Conservation (phyloP, 2,113 vertebrate genomes). For the Albula goreensis region DNA sequence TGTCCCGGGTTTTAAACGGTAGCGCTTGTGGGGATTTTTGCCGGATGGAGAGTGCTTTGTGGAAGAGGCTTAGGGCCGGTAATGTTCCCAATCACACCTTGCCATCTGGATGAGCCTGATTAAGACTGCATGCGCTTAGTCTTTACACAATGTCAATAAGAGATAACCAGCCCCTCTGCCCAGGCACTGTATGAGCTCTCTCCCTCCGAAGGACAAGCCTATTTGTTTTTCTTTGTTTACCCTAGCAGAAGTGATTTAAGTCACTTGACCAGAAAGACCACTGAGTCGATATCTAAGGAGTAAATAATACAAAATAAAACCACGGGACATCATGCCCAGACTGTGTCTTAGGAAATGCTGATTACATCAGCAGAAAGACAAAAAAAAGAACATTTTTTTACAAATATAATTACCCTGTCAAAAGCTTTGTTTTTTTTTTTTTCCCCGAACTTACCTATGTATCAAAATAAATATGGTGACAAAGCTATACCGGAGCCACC, state of each 20-base stretch:
- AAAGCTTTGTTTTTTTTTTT: too few species aligned
- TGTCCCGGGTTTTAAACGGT: slow-evolving; percentile 14
- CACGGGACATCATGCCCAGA: background rate
- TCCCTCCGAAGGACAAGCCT: background rate
- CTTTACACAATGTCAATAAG: slow-evolving; percentile 27
- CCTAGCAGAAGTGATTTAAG: background rate
- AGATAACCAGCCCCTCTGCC: slow-evolving; percentile 21
- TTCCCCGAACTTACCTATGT: slow-evolving; percentile 30
- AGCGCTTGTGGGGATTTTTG: slow-evolving; percentile 14
- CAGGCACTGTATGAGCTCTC: slow-evolving; percentile 21
- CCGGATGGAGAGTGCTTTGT: slow-evolving; percentile 31
- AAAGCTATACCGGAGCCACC: slow-evolving; percentile 43
- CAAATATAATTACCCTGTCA: background rate
- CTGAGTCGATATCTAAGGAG: background rate
- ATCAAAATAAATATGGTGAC: slow-evolving; percentile 58
- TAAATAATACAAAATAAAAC: background rate
- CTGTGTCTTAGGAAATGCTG: background rate
- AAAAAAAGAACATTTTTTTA: background rate
- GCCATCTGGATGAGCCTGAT: slow-evolving; percentile 42
- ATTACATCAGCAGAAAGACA: background rate
- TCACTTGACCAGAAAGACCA: background rate
- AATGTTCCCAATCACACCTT: slow-evolving; percentile 36
- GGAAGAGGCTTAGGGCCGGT: slow-evolving; percentile 42
- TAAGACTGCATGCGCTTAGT: slow-evolving; percentile 36
- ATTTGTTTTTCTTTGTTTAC: background rate